Percentiles rank a stretch among this genome's conserved stretches.
Evolutionary conservation across 2,113 vertebrate genomes (phyloP).

Genomic region (Rhinolophus sinicus): DNA sequence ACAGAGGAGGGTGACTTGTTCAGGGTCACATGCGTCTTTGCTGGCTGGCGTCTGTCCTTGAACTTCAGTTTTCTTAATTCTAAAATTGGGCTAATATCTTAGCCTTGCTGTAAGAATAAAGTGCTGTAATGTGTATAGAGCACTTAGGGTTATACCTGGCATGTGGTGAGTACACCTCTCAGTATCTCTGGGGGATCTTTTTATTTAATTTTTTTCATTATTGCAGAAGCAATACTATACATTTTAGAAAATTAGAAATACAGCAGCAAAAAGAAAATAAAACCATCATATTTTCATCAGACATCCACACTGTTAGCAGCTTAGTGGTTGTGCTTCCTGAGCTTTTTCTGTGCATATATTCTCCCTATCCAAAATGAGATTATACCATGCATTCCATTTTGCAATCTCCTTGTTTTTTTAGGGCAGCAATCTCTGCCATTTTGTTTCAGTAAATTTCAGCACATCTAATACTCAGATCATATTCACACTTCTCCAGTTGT

Average conservation of each 20-base stretch:
- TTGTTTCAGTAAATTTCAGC: slow-evolving; percentile 15
- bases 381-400: not conserved
- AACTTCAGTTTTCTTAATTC: not conserved
- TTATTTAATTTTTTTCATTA: not conserved
- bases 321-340: not conserved
- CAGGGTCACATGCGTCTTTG: not conserved
- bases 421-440: not conserved
- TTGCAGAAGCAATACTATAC: not conserved
- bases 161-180: not conserved
- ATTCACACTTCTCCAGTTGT: not conserved
- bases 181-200: not conserved
- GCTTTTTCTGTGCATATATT: not conserved
- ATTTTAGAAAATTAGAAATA: slow-evolving; percentile 24
- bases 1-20: not conserved
- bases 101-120: not conserved
- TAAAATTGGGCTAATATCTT: not conserved
- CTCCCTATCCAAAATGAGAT: not conserved
- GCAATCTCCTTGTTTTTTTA: not conserved
- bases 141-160: not conserved
- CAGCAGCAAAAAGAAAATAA: not conserved
- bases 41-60: not conserved
- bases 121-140: not conserved
- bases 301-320: not conserved
- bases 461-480: slow-evolving; percentile 4
- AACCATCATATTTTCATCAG: not conserved